Percentiles rank a stretch among this genome's conserved stretches.
Evolutionary conservation across 2,113 vertebrate genomes (phyloP).

Genomic region (Neolamprologus kungweensis): DNA sequence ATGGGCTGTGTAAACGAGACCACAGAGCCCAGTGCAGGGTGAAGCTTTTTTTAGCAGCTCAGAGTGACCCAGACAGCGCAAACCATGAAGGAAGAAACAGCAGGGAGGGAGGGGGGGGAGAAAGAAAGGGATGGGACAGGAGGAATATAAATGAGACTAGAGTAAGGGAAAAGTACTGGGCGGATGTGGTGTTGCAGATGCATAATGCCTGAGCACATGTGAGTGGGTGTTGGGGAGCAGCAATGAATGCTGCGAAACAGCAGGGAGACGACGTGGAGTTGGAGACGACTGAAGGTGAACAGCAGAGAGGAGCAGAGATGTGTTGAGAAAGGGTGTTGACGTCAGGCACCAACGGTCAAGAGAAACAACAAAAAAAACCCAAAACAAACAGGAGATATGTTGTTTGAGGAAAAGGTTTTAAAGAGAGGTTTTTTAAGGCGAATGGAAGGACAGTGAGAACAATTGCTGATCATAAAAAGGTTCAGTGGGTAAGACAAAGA

Average conservation of each 20-base stretch:
- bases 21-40: not conserved
- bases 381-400: not conserved
- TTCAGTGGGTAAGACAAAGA: not conserved
- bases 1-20: not conserved
- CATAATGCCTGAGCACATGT: slow-evolving; percentile 49
- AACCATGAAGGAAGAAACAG: slow-evolving; percentile 31
- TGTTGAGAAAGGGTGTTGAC: not conserved
- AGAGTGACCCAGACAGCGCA: slow-evolving; percentile 57
- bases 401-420: not conserved
- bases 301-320: slow-evolving; percentile 1
- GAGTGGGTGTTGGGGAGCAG: slow-evolving; percentile 8
- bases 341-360: not conserved
- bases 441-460: not conserved
- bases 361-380: fast-evolving
- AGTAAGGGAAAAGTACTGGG: slow-evolving; percentile 71
- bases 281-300: slow-evolving; percentile 53
- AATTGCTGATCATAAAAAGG: not conserved
- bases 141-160: slow-evolving; percentile 61
- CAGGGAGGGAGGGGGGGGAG: not conserved
- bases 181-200: slow-evolving; percentile 53
- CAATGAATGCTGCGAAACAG: slow-evolving; percentile 9
- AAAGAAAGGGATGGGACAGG: slow-evolving; percentile 4
- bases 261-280: slow-evolving; percentile 6
- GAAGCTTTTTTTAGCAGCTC: slow-evolving; percentile 44
- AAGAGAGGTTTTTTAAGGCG: not conserved